phyloP scores from a whole-genome alignment of 2,113 vertebrate genomes.

The Eretmochelys imbricata region DNA sequence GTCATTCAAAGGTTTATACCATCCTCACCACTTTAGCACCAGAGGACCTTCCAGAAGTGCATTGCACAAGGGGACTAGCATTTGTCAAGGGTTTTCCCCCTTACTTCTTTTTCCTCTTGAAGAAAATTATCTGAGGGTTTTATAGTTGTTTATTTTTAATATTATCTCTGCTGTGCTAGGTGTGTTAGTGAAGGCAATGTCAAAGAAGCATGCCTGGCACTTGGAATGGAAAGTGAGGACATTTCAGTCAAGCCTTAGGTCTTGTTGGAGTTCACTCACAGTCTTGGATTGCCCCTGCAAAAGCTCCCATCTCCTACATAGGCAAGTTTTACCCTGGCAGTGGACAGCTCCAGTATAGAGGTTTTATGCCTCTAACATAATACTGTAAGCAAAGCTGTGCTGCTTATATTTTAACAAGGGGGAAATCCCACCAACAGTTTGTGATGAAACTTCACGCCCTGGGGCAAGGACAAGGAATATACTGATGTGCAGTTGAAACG shows the following conservation, averaged over 20 bases:
- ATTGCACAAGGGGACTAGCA: background rate
- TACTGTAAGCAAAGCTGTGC: background rate
- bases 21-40: background rate
- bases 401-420: too few relatives aligned
- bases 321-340: background rate
- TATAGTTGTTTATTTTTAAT: too few relatives aligned
- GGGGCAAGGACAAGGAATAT: background rate
- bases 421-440: background rate
- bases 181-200: too few relatives aligned
- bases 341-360: background rate
- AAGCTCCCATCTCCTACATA: background rate
- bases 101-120: too few relatives aligned
- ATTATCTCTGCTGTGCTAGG: too few relatives aligned
- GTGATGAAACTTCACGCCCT: background rate
- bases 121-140: too few relatives aligned
- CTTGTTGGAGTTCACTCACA: background rate
- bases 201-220: too few relatives aligned
- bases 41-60: background rate
- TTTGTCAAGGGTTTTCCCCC: too few relatives aligned
- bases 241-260: background rate
- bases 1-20: background rate
- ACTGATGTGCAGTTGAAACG: background rate
- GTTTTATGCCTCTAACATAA: background rate
- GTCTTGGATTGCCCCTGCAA: background rate
- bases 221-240: background rate